Conservation (phyloP, 2,113 vertebrate genomes). For the Alces alces region DNA sequence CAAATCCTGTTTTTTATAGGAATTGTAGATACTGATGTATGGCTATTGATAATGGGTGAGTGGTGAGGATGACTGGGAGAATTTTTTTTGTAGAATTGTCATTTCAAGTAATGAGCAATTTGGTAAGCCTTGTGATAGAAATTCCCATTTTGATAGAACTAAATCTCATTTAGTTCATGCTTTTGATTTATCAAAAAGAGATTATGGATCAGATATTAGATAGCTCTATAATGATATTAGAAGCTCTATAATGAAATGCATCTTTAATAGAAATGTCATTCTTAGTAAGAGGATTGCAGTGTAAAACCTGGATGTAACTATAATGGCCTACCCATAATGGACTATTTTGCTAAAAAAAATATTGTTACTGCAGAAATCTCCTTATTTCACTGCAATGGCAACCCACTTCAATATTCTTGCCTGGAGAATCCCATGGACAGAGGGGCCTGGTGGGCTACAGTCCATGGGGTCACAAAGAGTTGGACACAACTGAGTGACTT, state of each 20-base stretch:
- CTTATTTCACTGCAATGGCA: background rate
- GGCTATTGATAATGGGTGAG: background rate
- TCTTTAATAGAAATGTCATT: background rate
- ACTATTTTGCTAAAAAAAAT: background rate
- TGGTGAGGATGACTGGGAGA: background rate
- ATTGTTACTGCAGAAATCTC: background rate
- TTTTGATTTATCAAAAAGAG: background rate
- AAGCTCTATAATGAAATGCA: background rate
- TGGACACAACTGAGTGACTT: background rate
- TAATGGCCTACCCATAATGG: background rate
- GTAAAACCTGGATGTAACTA: background rate
- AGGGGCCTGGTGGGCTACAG: background rate
- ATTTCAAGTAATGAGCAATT: background rate
- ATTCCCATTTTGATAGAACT: background rate
- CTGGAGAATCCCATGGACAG: background rate
- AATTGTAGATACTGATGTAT: background rate
- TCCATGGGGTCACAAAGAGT: accelerated
- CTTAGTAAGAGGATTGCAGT: background rate
- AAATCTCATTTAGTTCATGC: background rate
- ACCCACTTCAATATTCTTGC: background rate
- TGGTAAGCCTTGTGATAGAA: background rate
- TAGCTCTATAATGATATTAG: background rate
- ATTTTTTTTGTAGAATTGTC: background rate
- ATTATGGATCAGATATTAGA: background rate
- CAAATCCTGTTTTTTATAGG: background rate